A percentile compares a stretch with the other conserved stretches of the same genome.
Evolutionary conservation across 2,113 vertebrate species (phyloP).

Genomic region (Coptodon rendalli): DNA sequence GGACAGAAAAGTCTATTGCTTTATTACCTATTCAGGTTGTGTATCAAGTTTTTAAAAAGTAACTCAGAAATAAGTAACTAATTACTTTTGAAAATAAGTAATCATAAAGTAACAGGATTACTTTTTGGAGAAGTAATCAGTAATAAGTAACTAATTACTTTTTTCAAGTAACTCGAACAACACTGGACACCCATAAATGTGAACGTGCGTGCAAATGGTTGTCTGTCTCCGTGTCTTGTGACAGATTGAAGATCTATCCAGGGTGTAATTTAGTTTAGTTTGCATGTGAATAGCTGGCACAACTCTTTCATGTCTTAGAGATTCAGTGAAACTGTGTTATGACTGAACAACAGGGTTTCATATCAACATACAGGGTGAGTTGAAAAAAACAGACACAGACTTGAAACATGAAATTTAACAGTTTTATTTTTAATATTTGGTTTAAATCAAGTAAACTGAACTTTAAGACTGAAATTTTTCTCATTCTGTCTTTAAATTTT

Average conservation of each 20-base stretch:
- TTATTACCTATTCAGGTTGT: neutral
- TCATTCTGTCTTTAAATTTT: neutral
- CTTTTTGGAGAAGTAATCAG: neutral
- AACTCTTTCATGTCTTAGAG: neutral
- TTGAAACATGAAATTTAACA: neutral
- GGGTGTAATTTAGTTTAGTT: neutral
- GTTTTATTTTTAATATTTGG: neutral
- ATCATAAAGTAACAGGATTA: neutral
- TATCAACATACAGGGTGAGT: neutral
- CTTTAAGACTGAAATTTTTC: neutral
- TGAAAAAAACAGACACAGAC: neutral
- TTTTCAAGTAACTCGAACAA: neutral
- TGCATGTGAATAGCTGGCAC: neutral
- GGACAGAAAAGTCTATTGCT: neutral
- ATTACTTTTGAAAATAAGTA: neutral
- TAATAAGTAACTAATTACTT: neutral
- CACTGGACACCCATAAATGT: neutral
- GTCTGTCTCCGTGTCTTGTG: neutral
- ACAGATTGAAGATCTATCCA: neutral
- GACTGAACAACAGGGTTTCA: neutral
- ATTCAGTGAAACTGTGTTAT: neutral
- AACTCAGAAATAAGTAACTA: neutral
- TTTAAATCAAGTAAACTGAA: neutral
- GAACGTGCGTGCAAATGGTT: accelerated
- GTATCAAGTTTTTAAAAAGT: neutral